Base-by-base conservation (phyloP, 1,140 invertebrate genomes). In the Macrocentrus cingulum region DNA sequence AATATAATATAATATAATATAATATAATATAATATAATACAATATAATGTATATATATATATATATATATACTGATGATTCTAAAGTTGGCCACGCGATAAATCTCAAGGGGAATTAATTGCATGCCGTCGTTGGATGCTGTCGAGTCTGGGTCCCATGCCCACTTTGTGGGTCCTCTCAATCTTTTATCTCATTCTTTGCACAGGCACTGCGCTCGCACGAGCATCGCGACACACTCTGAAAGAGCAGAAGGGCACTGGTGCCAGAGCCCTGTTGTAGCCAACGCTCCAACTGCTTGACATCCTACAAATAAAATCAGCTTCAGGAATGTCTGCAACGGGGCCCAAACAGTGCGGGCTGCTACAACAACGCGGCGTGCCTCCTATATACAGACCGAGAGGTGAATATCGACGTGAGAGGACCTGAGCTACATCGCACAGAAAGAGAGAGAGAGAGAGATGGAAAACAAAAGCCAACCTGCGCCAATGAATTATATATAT, bases 301-400 rank as follows among this genome's bases (percentile, higher is more conserved):
- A 72, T 74, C 72, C 72, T 74, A 76, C 74, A 76, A 75, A 76
- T 76, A 76, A 76, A 76, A 76, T 76, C 74, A 75, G 68, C 72
- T 75, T 66, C 64, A 73, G 69, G 73, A 76, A 76, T 76, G 69
- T 70, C 59, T 65, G 70, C 73, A 68, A 76, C 74, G 74, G 55
- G 70, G 68, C 64, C 65, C 62, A n/a, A n/a, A n/a, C n/a, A n/a
- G n/a, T 70, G 67, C 70, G 66, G 68, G 60, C 46, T 65, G 66
- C 69, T 64, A 65, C 61, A 34, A 53, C 60, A 36, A 53, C n/a
- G 23, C 25, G 55, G 32, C 44, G 46, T 32, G 49, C 48, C 23
- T 55, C 48, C 53, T 25, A 32, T 18, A 34, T 49, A 22, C 18
- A 19, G 37, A 19, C 1, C 9, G 19, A 36, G 29, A 25, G 29